Evolutionary conservation across 2,113 vertebrate species (phyloP).

Genomic region (Mastomys natalensis): DNA sequence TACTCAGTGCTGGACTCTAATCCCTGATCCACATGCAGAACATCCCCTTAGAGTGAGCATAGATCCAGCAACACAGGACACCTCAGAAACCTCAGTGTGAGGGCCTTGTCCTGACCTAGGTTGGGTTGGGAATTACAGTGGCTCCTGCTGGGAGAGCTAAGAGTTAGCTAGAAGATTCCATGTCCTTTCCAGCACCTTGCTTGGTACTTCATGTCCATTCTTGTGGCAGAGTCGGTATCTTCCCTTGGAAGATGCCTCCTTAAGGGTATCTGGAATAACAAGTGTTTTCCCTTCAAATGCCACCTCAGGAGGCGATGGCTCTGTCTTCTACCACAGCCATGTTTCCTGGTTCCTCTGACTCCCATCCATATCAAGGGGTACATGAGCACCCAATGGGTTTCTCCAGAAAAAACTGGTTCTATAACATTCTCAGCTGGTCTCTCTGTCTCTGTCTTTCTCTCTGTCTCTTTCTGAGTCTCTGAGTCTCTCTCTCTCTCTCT

Average conservation of each 20-base stretch:
- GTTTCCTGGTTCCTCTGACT: neutral
- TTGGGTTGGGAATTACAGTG: neutral
- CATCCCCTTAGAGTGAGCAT: neutral
- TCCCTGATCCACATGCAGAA: neutral
- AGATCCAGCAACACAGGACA: too few species aligned
- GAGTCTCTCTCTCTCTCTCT: neutral
- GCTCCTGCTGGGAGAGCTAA: neutral
- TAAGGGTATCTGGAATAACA: neutral
- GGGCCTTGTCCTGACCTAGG: neutral
- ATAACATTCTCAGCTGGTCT: neutral
- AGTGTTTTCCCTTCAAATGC: neutral
- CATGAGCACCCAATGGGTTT: too few species aligned
- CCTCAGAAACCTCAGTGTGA: neutral
- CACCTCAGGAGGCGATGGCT: neutral
- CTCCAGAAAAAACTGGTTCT: neutral
- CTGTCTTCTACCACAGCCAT: neutral
- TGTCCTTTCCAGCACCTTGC: accelerated
- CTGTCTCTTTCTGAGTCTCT: neutral
- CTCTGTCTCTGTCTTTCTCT: neutral
- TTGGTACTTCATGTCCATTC: too few species aligned
- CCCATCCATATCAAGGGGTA: too few species aligned
- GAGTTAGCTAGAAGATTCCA: accelerated
- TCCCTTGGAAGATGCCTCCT: neutral
- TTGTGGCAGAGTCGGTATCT: neutral
- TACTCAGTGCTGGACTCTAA: neutral